Evolutionary conservation across 2,888 invertebrate species (phyloP).

Genomic region (Oscheius sp.): DNA sequence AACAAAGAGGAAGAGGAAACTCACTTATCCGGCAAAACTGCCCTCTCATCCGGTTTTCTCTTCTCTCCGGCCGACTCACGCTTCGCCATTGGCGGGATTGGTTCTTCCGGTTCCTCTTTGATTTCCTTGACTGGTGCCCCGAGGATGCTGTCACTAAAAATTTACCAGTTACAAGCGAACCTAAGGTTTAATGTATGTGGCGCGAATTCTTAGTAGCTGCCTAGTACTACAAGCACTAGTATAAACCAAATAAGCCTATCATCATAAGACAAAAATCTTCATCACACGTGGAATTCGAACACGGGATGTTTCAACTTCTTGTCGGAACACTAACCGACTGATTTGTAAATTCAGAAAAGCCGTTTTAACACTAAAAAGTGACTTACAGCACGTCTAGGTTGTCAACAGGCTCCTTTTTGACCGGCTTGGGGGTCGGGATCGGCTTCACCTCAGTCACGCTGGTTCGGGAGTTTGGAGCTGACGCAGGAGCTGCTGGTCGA

Average conservation of each 20-base stretch:
- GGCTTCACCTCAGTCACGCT: no score
- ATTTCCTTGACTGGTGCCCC: background rate
- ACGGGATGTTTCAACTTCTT: no score
- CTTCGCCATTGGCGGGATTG: background rate
- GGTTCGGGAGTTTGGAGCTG: no score
- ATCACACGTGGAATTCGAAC: no score
- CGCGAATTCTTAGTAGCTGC: no score
- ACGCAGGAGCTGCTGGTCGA: no score
- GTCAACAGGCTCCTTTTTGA: background rate
- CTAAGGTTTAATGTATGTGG: background rate
- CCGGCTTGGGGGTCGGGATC: background rate
- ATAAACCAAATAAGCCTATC: no score
- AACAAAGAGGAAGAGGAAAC: background rate
- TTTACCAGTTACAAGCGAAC: no score
- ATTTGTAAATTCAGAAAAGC: background rate
- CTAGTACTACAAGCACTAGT: no score
- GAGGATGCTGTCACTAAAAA: slow-evolving; percentile 3
- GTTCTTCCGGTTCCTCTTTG: slow-evolving; percentile 31
- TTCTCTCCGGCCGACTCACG: background rate
- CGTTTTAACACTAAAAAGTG: background rate
- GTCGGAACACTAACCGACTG: no score
- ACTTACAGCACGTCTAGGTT: slow-evolving; percentile 8
- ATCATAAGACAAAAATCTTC: no score
- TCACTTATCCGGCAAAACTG: background rate
- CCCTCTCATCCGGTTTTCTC: slow-evolving; percentile 18